Base-by-base conservation (phyloP, 2,888 invertebrate species). In the Alloplasta piceator region DNA sequence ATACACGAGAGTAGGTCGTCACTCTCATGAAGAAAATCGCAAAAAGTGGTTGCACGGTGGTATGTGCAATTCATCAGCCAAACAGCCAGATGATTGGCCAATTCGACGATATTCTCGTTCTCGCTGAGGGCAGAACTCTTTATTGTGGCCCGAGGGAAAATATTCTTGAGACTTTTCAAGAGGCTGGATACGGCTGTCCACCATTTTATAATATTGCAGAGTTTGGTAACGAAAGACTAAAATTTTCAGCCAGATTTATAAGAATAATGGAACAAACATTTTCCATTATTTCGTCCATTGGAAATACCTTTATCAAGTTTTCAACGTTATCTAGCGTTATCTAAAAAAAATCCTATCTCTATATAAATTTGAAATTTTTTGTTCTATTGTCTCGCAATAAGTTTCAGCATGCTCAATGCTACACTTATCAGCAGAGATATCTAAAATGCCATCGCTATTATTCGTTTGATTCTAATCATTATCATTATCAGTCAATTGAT, bases 61-160 rank as follows among this genome's bases (percentile, higher is more conserved):
- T 95, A 14, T 96, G 96, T 86, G 95, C 96, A n/a, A 94, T 97
- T 82, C 97, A 97, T 92, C 96, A 97, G 87, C 96, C 97, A 0
- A 96, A 96, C 50, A 96, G 96, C 55, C 95, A 95, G 82, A 94
- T 96, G 67, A 96, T 96, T 91, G 94, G 94, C 66, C 94, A 94
- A 85, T 96, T 96, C 85, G 96, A 97, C 90, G 94, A 96, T 93
- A 92, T 96, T 79, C 94, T 96, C 83, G 93, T 96, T 56, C 91
- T 97, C 14, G 94, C 95, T 0, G 94, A 93, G 64, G 96, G 97
- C 0, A 94, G 94, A 84, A 95, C 95, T 58, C 92, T 96, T 12
- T 96, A 96, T 88, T 94, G 95, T 10, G 97, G 96, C 0, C 92
- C 95, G 0, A 93, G 94, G 3, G 89, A 91, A 0, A 93, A 94